Evolutionary conservation across 1,140 invertebrate species (phyloP).

Genomic region (Drosophila pallidifrons): DNA sequence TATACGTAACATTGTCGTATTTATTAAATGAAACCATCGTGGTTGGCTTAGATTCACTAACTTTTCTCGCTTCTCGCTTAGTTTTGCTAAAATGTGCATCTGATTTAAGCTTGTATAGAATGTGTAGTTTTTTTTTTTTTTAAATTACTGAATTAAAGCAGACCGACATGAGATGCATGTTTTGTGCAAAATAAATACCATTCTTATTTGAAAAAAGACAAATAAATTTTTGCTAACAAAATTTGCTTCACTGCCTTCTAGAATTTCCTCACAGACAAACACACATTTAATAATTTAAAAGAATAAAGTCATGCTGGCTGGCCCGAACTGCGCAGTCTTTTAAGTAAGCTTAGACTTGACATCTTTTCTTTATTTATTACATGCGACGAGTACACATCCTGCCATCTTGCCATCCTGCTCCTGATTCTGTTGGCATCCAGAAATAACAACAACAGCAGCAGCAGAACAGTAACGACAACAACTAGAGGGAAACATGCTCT

Average conservation of each 20-base stretch:
- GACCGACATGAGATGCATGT: background rate
- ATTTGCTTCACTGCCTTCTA: background rate
- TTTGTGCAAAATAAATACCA: background rate
- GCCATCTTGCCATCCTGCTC: conserved; percentile 25
- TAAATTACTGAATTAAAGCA: background rate
- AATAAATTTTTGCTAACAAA: background rate
- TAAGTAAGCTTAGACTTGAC: conserved; percentile 51
- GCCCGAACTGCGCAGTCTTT: conserved; percentile 3
- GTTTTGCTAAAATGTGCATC: conserved; percentile 43
- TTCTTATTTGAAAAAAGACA: background rate
- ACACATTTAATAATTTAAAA: conserved; percentile 40
- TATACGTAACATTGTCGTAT: conserved; percentile 56
- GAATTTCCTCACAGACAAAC: background rate
- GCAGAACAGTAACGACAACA: conserved; percentile 1
- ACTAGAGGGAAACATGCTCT: conserved; percentile 20
- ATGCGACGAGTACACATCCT: conserved; percentile 3
- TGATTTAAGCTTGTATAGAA: conserved; percentile 13
- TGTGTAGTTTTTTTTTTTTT: conserved; percentile 20
- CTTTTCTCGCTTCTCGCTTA: conserved; percentile 29
- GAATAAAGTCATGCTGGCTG: conserved; percentile 13
- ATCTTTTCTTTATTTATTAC: conserved; percentile 64
- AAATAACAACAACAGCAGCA: conserved; percentile 7
- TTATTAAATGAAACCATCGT: conserved; percentile 71
- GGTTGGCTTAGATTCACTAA: conserved; percentile 34
- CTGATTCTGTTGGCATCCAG: background rate